These are phyloP conservation scores for Drosophila aff. DNA, from an alignment of 1,140 invertebrate genomes.

Conservation along the genomic window DNA sequence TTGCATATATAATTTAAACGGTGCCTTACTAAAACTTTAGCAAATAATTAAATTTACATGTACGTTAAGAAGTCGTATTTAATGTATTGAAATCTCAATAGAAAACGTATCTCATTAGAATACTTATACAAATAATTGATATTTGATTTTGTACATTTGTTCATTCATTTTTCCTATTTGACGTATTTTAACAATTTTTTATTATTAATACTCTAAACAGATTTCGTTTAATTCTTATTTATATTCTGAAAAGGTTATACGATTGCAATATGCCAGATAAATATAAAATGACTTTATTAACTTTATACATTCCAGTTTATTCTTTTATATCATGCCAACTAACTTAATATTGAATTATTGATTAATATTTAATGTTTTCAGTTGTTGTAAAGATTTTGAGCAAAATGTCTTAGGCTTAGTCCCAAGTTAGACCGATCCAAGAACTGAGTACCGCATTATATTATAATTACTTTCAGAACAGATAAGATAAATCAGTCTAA, in stretches of 20 bases:
- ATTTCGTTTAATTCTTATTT: not conserved
- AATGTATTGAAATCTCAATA: slow-evolving; percentile 42
- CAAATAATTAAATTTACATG: slow-evolving; percentile 57
- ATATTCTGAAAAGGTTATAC: not conserved
- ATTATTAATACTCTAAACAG: not conserved
- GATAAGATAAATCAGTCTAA: slow-evolving; percentile 19
- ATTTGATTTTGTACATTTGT: not conserved
- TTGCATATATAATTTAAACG: slow-evolving; percentile 70
- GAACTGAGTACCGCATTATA: slow-evolving; percentile 40
- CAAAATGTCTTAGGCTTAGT: slow-evolving; percentile 14
- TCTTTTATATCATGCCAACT: not conserved
- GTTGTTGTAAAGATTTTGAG: slow-evolving; percentile 7
- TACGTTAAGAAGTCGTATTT: slow-evolving; percentile 36
- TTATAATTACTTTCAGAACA: slow-evolving; percentile 27
- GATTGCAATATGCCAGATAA: not conserved
- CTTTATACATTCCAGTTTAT: not conserved
- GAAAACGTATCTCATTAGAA: slow-evolving; percentile 42
- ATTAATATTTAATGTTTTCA: slow-evolving; percentile 9
- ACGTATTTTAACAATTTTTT: not conserved
- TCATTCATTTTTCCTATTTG: not conserved
- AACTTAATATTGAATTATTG: not conserved
- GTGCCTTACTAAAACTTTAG: slow-evolving; percentile 80
- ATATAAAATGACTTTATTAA: not conserved
- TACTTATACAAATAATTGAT: slow-evolving; percentile 7
- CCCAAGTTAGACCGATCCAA: slow-evolving; percentile 26